phyloP scores from a whole-genome alignment of 2,797 vertebrate species.

The Petrocephalus schoutedeni region DNA sequence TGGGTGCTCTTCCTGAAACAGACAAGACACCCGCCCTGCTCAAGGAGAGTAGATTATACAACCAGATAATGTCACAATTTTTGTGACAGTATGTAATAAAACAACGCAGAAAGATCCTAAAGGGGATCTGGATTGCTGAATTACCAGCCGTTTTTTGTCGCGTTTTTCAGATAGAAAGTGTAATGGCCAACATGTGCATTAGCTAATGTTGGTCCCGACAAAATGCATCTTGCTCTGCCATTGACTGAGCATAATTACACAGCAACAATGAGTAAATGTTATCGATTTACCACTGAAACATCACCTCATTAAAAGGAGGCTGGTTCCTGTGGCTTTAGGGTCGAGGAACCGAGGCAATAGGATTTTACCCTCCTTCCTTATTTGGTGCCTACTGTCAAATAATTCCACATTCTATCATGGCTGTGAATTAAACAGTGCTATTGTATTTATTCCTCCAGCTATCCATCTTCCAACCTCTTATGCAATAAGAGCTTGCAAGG shows the following conservation, averaged over 20 bases:
- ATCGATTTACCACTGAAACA: conserved; percentile 43
- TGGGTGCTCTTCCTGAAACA: background rate
- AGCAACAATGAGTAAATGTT: conserved; percentile 28
- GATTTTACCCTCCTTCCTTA: background rate
- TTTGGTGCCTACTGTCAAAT: background rate
- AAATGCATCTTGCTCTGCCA: conserved; percentile 29
- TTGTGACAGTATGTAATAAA: background rate
- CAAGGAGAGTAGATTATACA: too few relatives aligned
- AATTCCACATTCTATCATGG: background rate
- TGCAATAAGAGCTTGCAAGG: background rate
- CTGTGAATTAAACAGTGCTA: background rate
- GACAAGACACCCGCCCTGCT: background rate
- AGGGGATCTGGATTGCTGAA: conserved; percentile 10
- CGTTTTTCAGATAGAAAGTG: conserved; percentile 21
- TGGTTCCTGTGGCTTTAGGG: conserved; percentile 27
- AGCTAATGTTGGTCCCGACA: conserved; percentile 20
- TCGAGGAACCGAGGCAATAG: background rate
- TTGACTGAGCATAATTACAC: conserved; percentile 38
- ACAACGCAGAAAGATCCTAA: background rate
- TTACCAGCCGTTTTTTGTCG: conserved; percentile 6
- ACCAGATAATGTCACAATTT: background rate
- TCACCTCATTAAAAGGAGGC: conserved; percentile 24
- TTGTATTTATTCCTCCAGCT: background rate
- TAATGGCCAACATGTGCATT: conserved; percentile 16
- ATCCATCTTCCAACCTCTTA: background rate